Evolutionary conservation across 2,797 vertebrate genomes (phyloP), one percentile per base, ranked within the genome.

Genomic region (Manis pentadactyla): DNA sequence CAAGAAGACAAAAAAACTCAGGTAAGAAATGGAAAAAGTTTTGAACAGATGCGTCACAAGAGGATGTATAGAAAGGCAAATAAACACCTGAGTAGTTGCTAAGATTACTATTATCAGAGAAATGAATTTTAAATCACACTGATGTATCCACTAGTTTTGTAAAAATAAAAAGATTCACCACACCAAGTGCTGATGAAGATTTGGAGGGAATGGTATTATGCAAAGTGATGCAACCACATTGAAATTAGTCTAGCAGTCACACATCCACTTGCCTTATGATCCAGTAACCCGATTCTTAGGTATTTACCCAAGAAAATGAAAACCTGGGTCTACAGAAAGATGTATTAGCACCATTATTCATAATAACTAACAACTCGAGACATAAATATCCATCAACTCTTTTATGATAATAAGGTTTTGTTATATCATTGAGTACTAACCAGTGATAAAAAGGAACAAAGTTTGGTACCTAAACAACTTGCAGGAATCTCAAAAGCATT

Each of bases 361-460:
- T 68, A 92, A 37, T 59, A 75, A 53, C n/a, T 73, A 71, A 29
- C 31, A 57, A 42, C 64, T 71, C 3, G 18, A 63, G 39, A 63
- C 23, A 69, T n/a, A 73, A 53, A 81, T 53, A 89, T 46, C 63
- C 14, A 61, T 49, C 37, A 89, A 25, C 31, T 57, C 29, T 5
- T 57, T 2, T 83, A 57, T 63, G 11, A 75, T 46, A 68, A 9
- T n/a, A 82, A 55, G n/a, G 51, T 89, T 68, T 83, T 64, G 8
- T 49, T 87, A 23, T 68, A 74, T 79, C n/a, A 74, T n/a, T 53
- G 5, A 91, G 84, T 78, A 68, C 7, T 73, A 42, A 78, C 46
- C 59, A 79, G 4, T 9, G 88, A 66, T 91, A 53, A 79, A 83
- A 96, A 92, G 19, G 46, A 85, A 46, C 14, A 59, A 83, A 83